Conservation (phyloP, 53 echinoderm and acorn worm genomes). For the Antedon mediterranea region DNA sequence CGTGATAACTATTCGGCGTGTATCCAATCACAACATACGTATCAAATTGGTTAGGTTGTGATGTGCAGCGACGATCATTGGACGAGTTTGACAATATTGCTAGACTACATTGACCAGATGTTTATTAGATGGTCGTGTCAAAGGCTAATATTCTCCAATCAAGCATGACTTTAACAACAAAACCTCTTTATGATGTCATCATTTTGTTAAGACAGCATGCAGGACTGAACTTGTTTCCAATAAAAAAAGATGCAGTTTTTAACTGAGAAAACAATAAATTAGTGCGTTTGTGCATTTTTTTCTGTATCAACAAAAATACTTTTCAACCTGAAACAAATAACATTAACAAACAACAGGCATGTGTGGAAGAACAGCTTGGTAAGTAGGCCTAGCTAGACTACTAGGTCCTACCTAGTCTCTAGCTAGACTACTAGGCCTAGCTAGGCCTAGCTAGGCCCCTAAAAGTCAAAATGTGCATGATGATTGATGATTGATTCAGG, state of each 20-base stretch:
- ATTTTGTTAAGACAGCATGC: background rate
- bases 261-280: background rate
- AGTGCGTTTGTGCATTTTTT: background rate
- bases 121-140: background rate
- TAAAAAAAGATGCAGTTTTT: background rate
- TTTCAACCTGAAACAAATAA: background rate
- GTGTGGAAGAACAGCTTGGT: slow-evolving; percentile 58
- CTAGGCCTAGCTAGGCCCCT: no score
- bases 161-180: background rate
- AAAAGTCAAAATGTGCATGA: no score
- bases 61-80: background rate
- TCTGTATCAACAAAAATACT: no score
- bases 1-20: background rate
- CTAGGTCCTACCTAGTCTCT: no score
- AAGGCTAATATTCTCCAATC: background rate
- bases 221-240: background rate
- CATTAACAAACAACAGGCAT: background rate
- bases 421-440: no score
- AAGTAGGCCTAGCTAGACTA: no score
- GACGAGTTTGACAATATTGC: background rate
- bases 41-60: background rate
- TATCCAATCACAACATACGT: background rate
- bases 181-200: background rate
- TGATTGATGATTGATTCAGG: no score
- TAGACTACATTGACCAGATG: background rate